Evolutionary conservation across 2,113 vertebrate genomes (phyloP).

Genomic region (Hyperoodon ampullatus): DNA sequence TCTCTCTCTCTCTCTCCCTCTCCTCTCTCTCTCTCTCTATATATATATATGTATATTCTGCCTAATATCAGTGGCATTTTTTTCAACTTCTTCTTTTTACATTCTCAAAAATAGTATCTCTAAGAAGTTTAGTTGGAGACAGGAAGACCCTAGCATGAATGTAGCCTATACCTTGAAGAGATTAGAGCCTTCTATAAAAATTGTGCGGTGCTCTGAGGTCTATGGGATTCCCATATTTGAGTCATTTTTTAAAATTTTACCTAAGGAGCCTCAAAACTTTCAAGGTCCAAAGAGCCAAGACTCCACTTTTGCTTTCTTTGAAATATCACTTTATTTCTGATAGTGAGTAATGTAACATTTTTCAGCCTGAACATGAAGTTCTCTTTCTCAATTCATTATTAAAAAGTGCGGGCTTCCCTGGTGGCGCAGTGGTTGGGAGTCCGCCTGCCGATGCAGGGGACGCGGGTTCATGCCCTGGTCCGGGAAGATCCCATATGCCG

Average conservation of each 20-base stretch:
- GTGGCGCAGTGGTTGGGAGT: too few relatives aligned
- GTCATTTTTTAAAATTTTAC: not conserved
- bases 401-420: not conserved
- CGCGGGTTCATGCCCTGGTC: too few relatives aligned
- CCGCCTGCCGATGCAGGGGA: too few relatives aligned
- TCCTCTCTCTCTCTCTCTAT: not conserved
- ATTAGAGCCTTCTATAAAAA: conserved; percentile 20
- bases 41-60: not conserved
- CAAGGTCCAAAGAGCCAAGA: not conserved
- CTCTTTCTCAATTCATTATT: conserved; percentile 37
- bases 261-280: not conserved
- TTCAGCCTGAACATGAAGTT: conserved; percentile 36
- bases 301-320: not conserved
- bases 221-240: not conserved
- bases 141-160: not conserved
- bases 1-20: too few relatives aligned
- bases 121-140: not conserved
- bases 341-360: conserved; percentile 21
- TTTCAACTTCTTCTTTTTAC: not conserved
- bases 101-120: not conserved
- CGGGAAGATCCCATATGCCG: too few relatives aligned
- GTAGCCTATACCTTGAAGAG: not conserved
- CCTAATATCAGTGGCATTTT: not conserved
- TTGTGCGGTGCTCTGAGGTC: not conserved
- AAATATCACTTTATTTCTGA: conserved; percentile 47